These are phyloP conservation scores for Mesocricetus auratus DNA, from an alignment of 2,113 vertebrate genomes.

Conservation along the genomic window DNA sequence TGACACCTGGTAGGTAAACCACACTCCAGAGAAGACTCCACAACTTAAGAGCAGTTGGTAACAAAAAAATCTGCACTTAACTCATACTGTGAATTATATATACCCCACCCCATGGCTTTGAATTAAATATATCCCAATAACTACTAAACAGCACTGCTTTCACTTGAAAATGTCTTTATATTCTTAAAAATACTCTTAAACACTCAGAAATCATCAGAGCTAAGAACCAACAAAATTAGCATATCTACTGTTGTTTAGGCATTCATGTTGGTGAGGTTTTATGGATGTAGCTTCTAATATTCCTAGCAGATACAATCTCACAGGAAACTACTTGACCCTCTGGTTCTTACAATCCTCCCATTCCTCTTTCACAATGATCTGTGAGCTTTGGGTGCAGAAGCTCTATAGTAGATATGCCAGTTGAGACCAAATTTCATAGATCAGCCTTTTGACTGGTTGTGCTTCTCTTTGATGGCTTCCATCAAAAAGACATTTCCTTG, in stretches of 20 bases:
- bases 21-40: not conserved
- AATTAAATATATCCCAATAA: not conserved
- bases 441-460: not conserved
- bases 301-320: not conserved
- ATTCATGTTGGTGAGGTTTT: not conserved
- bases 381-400: not conserved
- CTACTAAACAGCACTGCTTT: not conserved
- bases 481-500: not conserved
- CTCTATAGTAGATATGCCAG: no score
- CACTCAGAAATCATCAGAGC: not conserved
- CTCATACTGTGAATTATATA: not conserved
- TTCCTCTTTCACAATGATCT: not conserved
- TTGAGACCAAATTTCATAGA: not conserved
- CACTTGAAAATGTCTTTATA: not conserved
- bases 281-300: not conserved
- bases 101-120: not conserved
- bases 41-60: not conserved
- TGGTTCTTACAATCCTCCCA: no score
- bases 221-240: constrained; percentile 1
- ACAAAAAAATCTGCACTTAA: not conserved
- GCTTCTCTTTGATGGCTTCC: not conserved
- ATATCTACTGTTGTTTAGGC: not conserved
- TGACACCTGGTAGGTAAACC: not conserved
- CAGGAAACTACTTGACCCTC: not conserved
- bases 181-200: not conserved